These are phyloP conservation scores for Corythaeola cristata DNA, from an alignment of 2,113 vertebrate species.

Conservation along the genomic window DNA sequence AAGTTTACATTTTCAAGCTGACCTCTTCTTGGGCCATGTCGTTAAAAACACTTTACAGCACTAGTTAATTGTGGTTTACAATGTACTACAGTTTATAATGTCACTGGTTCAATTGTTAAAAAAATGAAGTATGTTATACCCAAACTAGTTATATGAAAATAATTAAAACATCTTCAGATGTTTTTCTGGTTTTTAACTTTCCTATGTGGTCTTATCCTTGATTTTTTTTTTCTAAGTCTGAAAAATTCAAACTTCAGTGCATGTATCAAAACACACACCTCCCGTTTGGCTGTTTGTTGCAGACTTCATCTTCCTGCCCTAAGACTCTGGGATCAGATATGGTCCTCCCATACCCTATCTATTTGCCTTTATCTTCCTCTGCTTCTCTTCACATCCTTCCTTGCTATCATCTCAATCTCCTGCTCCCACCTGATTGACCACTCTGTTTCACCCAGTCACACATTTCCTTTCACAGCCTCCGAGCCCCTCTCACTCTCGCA, in stretches of 20 bases:
- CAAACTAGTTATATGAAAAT: not conserved
- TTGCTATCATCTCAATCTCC: not conserved
- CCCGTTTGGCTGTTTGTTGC: not conserved
- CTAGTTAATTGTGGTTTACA: not conserved
- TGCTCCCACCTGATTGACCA: not conserved
- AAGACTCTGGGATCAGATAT: not conserved
- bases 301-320: not conserved
- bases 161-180: not conserved
- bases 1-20: conserved; percentile 18
- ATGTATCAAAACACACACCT: not conserved
- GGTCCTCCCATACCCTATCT: not conserved
- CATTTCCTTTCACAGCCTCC: not conserved
- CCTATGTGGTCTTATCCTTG: not conserved
- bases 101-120: not conserved
- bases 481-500: not conserved
- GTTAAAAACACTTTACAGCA: not conserved
- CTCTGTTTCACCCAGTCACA: not conserved
- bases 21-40: not conserved
- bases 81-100: not conserved
- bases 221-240: not conserved
- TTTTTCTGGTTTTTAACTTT: not conserved
- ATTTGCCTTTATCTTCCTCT: not conserved
- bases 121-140: not conserved
- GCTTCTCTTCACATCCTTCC: not conserved
- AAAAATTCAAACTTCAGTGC: not conserved